Conservation (phyloP, 2,113 vertebrate genomes). For the Tragelaphus imberbis region DNA sequence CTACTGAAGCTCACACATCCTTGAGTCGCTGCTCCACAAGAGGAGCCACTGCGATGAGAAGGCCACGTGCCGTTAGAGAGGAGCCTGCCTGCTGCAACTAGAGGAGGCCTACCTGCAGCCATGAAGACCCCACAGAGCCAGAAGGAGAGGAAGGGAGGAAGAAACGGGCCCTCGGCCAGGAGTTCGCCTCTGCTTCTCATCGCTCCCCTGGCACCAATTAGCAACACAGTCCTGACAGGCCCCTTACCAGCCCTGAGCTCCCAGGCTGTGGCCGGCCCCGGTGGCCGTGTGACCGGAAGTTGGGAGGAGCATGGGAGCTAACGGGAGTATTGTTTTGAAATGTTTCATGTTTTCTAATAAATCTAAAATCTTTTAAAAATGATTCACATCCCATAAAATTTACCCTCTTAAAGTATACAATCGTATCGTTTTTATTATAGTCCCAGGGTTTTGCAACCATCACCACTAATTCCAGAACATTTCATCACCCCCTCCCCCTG, state of each 20-base stretch:
- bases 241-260: background rate
- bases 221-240: background rate
- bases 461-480: background rate
- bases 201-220: background rate
- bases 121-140: background rate
- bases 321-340: background rate
- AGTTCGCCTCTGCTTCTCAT: background rate
- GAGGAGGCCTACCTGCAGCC: background rate
- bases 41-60: background rate
- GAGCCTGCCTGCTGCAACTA: background rate
- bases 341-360: background rate
- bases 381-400: background rate
- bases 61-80: background rate
- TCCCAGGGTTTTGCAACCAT: background rate
- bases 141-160: background rate
- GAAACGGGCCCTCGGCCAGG: background rate
- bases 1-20: background rate
- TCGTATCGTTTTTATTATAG: background rate
- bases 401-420: background rate
- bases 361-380: background rate
- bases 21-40: background rate
- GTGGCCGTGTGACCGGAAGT: background rate
- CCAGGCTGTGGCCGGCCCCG: accelerated
- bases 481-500: background rate
- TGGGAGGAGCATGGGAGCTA: background rate